These are phyloP conservation scores for Saccostrea glomerata DNA, from an alignment of 1,140 invertebrate genomes.

Conservation along the genomic window DNA sequence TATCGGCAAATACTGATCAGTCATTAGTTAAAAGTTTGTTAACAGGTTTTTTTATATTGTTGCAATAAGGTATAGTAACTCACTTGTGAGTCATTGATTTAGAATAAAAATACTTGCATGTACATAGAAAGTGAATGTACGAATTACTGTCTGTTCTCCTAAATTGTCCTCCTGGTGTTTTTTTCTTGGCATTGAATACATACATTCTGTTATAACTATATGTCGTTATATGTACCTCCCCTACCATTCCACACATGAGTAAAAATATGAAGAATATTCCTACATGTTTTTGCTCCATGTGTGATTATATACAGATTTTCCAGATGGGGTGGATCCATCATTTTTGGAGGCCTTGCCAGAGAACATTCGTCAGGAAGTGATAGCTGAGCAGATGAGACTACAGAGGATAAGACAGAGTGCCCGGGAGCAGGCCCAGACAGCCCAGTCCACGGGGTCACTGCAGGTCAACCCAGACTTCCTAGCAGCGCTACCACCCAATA, in stretches of 20 bases:
- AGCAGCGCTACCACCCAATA: conserved; percentile 91
- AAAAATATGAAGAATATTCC: neutral
- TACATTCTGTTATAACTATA: too few relatives aligned
- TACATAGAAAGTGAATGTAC: too few relatives aligned
- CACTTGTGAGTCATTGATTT: too few relatives aligned
- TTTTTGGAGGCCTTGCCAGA: conserved; percentile 94
- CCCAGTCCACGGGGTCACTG: conserved; percentile 63
- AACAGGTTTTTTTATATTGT: too few relatives aligned
- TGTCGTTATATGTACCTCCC: too few relatives aligned
- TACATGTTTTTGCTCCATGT: neutral
- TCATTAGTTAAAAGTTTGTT: too few relatives aligned
- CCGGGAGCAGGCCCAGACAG: conserved; percentile 73
- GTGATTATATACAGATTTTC: conserved; percentile 71
- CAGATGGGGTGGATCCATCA: conserved; percentile 94
- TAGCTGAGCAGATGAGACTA: conserved; percentile 89
- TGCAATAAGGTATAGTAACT: too few relatives aligned
- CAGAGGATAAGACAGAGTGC: conserved; percentile 81
- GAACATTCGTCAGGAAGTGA: conserved; percentile 94
- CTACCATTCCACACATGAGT: neutral
- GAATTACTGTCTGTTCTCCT: too few relatives aligned
- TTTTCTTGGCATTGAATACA: too few relatives aligned
- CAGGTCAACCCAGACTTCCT: conserved; percentile 95
- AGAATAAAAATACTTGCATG: too few relatives aligned
- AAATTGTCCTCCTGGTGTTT: too few relatives aligned
- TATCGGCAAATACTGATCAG: too few relatives aligned